A percentile compares a stretch with the other conserved stretches of the same genome.
Evolutionary conservation across 2,888 invertebrate genomes (phyloP).

Genomic region (Helobdella robusta): DNA sequence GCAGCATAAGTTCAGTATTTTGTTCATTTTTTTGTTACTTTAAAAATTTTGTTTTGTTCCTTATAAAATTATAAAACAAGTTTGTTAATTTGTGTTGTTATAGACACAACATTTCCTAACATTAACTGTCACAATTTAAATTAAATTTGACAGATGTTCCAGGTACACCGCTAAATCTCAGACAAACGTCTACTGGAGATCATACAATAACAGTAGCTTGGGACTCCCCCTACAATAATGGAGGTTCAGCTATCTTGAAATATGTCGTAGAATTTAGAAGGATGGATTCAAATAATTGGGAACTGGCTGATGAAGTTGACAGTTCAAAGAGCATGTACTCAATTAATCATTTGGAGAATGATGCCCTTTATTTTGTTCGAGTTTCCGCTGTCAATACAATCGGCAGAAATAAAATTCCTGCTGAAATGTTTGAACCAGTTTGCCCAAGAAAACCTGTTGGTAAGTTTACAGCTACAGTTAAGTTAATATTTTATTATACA

Average conservation of each 20-base stretch:
- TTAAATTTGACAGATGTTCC: slow-evolving; percentile 32
- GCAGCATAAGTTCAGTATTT: too few species aligned
- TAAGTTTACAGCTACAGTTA: too few species aligned
- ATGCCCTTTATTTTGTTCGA: slow-evolving; percentile 17
- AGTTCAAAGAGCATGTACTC: not conserved
- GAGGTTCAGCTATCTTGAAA: slow-evolving; percentile 35
- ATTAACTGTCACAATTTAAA: too few species aligned
- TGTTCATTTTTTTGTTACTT: too few species aligned
- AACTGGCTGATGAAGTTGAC: not conserved
- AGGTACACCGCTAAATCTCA: slow-evolving; percentile 40
- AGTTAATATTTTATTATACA: too few species aligned
- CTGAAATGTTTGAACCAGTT: slow-evolving; percentile 22
- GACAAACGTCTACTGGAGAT: slow-evolving; percentile 34
- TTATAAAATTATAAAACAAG: too few species aligned
- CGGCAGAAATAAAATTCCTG: slow-evolving; percentile 22
- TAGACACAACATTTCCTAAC: too few species aligned
- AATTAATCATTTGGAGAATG: slow-evolving; percentile 12
- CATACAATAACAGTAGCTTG: slow-evolving; percentile 35
- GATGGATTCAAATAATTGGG: slow-evolving; percentile 15
- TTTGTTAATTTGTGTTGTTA: too few species aligned
- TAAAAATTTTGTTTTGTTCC: too few species aligned
- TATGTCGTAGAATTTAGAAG: slow-evolving; percentile 41
- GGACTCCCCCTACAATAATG: slow-evolving; percentile 35
- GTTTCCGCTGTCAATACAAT: slow-evolving; percentile 20
- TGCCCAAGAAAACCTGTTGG: slow-evolving; percentile 23